phyloP scores from a whole-genome alignment of 2,113 vertebrate genomes.

The Baryphthengus martii region DNA sequence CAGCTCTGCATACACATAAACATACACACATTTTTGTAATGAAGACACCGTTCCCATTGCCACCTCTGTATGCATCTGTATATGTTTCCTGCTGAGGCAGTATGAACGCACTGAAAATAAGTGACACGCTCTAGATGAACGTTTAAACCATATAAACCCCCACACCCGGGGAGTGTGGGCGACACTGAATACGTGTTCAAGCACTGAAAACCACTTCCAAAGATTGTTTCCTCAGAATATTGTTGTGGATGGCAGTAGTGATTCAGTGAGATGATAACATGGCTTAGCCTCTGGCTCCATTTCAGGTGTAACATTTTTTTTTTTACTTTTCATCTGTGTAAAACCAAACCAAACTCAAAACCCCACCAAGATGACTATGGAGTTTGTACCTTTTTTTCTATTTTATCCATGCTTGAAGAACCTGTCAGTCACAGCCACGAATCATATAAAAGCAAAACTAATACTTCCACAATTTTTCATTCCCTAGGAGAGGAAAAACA shows the following conservation, averaged over 20 bases:
- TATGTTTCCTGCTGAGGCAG: background rate
- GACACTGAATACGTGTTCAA: background rate
- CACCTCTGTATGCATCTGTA: background rate
- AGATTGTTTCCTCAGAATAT: background rate
- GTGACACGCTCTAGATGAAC: background rate
- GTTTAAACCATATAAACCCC: background rate
- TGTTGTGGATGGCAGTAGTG: background rate
- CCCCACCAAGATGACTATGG: background rate
- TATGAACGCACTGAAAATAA: background rate
- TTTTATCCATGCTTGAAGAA: background rate
- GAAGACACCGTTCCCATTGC: background rate
- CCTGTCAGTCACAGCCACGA: rapidly evolving
- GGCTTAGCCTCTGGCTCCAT: background rate
- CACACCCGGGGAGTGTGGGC: background rate
- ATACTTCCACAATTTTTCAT: background rate
- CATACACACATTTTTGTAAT: background rate
- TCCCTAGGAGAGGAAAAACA: background rate
- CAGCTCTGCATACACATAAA: background rate
- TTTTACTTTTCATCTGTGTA: too few species aligned
- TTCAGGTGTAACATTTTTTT: background rate
- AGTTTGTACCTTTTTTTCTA: background rate
- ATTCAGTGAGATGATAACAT: background rate
- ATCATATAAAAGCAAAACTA: background rate
- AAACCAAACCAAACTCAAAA: background rate
- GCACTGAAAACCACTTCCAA: background rate